Conservation (phyloP, 92 coral and sea anemone genomes). For the Epizoanthus stellaris region DNA sequence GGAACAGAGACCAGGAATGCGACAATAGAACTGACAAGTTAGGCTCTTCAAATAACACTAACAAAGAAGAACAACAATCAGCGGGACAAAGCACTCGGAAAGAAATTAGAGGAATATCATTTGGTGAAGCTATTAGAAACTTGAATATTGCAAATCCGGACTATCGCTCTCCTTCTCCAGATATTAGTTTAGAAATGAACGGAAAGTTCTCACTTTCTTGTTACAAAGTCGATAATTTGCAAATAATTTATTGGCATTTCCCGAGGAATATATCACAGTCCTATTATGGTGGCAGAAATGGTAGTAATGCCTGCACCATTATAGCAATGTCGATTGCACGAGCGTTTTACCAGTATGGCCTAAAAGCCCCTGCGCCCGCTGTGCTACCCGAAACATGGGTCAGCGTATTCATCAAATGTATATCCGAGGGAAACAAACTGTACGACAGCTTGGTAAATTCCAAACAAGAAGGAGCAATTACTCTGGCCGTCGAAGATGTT, state of each 20-base stretch:
- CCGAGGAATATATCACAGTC: slow-evolving; percentile 61
- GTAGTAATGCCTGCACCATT: slow-evolving; percentile 62
- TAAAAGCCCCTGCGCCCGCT: slow-evolving; percentile 15
- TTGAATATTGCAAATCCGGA: slow-evolving; percentile 29
- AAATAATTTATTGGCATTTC: slow-evolving; percentile 52
- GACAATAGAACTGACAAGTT: neutral
- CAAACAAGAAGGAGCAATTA: slow-evolving; percentile 43
- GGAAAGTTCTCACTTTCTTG: slow-evolving; percentile 38
- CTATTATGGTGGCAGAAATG: slow-evolving; percentile 59
- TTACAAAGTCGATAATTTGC: slow-evolving; percentile 26
- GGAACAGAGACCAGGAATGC: neutral
- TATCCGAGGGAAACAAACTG: slow-evolving; percentile 54
- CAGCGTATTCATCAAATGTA: slow-evolving; percentile 44
- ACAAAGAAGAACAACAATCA: neutral
- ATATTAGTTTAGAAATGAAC: slow-evolving; percentile 5
- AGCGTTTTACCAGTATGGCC: slow-evolving; percentile 35
- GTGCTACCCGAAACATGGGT: slow-evolving; percentile 45
- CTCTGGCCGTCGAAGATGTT: slow-evolving; percentile 62
- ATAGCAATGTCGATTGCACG: slow-evolving; percentile 61
- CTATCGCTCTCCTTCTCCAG: slow-evolving; percentile 33
- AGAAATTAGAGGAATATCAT: neutral
- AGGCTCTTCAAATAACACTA: neutral
- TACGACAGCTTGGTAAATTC: slow-evolving; percentile 48
- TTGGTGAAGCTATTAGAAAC: slow-evolving; percentile 36
- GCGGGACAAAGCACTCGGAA: neutral